Conservation (phyloP, 2,888 invertebrate species). For the Polyploca ridens region DNA sequence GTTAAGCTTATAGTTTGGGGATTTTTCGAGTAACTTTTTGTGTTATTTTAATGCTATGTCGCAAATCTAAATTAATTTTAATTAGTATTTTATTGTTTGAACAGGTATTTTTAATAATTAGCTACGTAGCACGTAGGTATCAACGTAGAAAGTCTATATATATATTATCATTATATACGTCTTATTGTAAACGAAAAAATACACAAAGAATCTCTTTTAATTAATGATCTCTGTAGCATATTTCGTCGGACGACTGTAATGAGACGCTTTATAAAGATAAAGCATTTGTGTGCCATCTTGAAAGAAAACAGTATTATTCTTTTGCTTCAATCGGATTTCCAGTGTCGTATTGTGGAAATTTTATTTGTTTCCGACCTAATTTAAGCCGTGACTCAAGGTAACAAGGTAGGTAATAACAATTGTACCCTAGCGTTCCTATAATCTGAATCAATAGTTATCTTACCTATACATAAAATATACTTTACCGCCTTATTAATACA, state of each 20-base stretch:
- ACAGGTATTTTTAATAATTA: no score
- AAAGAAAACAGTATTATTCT: constrained; percentile 1
- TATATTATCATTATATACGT: background rate
- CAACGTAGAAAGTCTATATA: no score
- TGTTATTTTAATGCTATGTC: no score
- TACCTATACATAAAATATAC: no score
- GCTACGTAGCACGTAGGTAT: no score
- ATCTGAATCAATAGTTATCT: no score
- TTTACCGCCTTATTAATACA: no score
- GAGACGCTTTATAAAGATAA: background rate
- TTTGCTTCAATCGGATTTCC: background rate
- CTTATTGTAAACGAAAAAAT: background rate
- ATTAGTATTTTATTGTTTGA: no score
- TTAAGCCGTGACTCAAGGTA: background rate
- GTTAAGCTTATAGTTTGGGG: no score
- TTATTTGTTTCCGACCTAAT: constrained; percentile 11
- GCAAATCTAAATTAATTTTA: no score
- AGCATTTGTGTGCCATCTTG: background rate
- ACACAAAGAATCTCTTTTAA: constrained; percentile 6
- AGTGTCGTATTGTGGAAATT: constrained; percentile 9
- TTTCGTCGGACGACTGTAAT: background rate
- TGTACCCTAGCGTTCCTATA: background rate
- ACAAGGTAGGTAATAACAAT: constrained; percentile 3
- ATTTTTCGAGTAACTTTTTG: no score
- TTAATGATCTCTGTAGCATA: constrained; percentile 9